Evolutionary conservation across 2,113 vertebrate genomes (phyloP).

Genomic region (Chroicocephalus ridibundus): DNA sequence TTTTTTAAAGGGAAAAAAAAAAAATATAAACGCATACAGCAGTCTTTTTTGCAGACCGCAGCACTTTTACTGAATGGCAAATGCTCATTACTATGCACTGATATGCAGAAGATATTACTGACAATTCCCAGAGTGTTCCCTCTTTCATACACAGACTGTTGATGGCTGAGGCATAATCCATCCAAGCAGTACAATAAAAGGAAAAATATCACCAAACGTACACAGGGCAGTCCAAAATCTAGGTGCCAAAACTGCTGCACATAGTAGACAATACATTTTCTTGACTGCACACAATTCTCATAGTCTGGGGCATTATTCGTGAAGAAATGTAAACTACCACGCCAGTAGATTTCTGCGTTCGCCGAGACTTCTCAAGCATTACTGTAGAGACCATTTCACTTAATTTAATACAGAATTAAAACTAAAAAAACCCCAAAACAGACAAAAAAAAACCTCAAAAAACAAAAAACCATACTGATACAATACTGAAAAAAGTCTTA

Average conservation of each 20-base stretch:
- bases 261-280: neutral
- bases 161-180: conserved; percentile 62
- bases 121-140: conserved; percentile 60
- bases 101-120: conserved; percentile 64
- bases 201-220: conserved; percentile 44
- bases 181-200: conserved; percentile 50
- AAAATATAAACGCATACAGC: neutral
- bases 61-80: conserved; percentile 65
- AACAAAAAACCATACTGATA: neutral
- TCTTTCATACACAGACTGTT: conserved; percentile 64
- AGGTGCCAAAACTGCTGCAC: neutral
- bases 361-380: neutral
- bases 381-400: neutral
- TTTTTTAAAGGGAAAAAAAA: neutral
- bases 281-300: neutral
- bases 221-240: neutral
- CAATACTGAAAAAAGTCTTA: neutral
- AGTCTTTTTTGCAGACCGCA: conserved; percentile 61
- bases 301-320: neutral
- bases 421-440: neutral
- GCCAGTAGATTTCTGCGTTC: neutral
- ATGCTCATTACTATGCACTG: conserved; percentile 67
- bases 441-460: neutral
- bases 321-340: neutral
- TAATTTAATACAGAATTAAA: neutral